Conservation (phyloP, 2,797 vertebrate genomes). For the Harpagifer antarcticus region DNA sequence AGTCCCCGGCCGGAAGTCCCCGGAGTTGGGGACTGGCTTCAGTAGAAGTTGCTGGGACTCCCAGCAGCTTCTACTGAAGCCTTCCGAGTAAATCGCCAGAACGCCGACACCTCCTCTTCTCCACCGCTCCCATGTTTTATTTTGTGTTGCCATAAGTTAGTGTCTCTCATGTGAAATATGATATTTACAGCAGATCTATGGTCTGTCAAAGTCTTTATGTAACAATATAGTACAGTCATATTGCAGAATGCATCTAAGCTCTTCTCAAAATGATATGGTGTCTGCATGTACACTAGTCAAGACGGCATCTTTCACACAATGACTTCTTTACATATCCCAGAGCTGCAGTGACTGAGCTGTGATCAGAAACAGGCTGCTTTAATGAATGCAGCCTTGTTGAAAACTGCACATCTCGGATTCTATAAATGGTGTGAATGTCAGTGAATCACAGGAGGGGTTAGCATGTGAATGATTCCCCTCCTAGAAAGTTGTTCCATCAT, state of each 20-base stretch:
- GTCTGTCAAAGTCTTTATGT: background rate
- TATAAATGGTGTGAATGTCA: slow-evolving; percentile 17
- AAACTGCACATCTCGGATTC: slow-evolving; percentile 4
- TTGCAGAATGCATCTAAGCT: background rate
- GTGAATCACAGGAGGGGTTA: slow-evolving; percentile 10
- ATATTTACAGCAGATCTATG: background rate
- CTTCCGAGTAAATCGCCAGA: no score
- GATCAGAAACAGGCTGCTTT: background rate
- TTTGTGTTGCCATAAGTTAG: no score
- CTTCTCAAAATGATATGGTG: background rate
- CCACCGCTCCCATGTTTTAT: no score
- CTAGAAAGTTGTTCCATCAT: slow-evolving; percentile 8
- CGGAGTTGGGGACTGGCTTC: no score
- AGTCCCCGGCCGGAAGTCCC: no score
- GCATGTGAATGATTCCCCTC: slow-evolving; percentile 23
- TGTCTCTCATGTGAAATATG: no score
- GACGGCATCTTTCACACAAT: background rate
- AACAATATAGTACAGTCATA: background rate
- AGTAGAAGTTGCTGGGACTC: no score
- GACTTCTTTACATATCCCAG: slow-evolving; percentile 18
- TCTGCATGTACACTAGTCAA: background rate
- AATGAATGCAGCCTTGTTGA: background rate
- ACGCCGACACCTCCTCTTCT: no score
- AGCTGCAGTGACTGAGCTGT: background rate
- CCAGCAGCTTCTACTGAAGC: no score